Evolutionary conservation across 2,113 vertebrate genomes (phyloP).

Genomic region (Lampris megalopsis): DNA sequence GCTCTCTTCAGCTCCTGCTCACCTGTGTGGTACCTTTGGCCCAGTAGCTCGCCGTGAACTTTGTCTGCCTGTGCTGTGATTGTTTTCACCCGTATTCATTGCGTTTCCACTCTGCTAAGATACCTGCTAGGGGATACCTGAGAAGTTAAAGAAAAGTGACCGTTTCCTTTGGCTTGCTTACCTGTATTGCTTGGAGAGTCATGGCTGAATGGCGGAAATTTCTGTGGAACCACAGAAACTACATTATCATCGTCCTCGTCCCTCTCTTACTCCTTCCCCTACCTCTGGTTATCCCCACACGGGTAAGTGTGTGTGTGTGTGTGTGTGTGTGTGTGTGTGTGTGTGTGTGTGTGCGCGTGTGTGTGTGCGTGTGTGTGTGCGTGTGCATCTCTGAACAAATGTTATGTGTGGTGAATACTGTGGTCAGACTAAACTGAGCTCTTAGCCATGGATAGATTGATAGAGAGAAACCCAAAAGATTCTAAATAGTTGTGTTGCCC

Average conservation of each 20-base stretch:
- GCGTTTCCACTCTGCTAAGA: background rate
- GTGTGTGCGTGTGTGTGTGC: too few relatives aligned
- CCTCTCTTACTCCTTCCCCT: slow-evolving; percentile 86
- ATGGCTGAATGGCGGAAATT: slow-evolving; percentile 73
- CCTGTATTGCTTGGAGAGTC: slow-evolving; percentile 27
- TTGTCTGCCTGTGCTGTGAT: background rate
- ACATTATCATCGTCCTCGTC: slow-evolving; percentile 77
- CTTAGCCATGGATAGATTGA: too few relatives aligned
- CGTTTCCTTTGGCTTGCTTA: background rate
- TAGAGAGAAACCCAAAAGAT: too few relatives aligned
- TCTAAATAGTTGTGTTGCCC: too few relatives aligned
- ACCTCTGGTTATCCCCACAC: slow-evolving; percentile 76
- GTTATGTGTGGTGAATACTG: too few relatives aligned
- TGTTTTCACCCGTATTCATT: too few relatives aligned
- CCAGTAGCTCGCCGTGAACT: background rate
- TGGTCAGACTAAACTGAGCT: too few relatives aligned
- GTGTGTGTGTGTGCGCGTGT: background rate
- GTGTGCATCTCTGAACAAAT: too few relatives aligned
- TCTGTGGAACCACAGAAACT: slow-evolving; percentile 84
- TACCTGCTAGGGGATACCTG: background rate
- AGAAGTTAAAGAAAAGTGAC: background rate
- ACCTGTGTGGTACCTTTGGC: background rate
- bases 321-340: background rate
- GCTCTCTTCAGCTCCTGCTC: background rate
- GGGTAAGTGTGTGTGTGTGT: slow-evolving; percentile 82